Evolutionary conservation across 2,888 invertebrate species (phyloP), one percentile per base, ranked within the genome.

Genomic region (Pantelozetes paolii): DNA sequence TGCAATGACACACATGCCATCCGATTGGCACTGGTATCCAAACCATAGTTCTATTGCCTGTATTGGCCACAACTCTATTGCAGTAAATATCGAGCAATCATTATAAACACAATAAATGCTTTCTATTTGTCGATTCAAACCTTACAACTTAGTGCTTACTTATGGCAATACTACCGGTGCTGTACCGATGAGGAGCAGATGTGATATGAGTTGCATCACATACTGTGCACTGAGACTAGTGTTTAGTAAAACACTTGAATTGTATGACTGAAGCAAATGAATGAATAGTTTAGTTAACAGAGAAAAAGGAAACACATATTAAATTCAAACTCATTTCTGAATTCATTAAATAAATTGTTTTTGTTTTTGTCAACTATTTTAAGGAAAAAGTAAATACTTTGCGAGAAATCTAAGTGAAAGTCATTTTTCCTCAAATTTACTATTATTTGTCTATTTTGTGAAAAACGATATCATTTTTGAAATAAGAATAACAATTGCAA

Each of bases 321-420:
- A 26, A 30, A 62, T 28, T 62, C 26, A 32, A n/a, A 62, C 30
- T 62, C 26, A 62, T 62, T 62, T 62, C n/a, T 32, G 32, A 62
- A 62, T 62, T 62, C 62, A 62, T 62, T 62, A 30, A 62, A 62
- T 62, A 62, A 62, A 62, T 62, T 28, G 62, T 62, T 62, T n/a
- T n/a, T n/a, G n/a, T n/a, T n/a, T n/a, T 32, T 28, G 30, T 32
- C 30, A 62, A 28, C 8, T 30, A 30, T 62, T 32, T 32, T 28
- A 62, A 62, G n/a, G 3, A 62, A 62, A 62, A 62, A 62, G 62
- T 62, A 62, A 62, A 28, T 62, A 62, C 62, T 32, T 32, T 32
- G 32, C 20, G 6, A 62, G 62, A 32, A 62, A 62, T 30, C 32
- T 62, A 62, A 32, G 3, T 62, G 3, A 2, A 62, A 30, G 30